phyloP scores from a whole-genome alignment of 1,140 invertebrate species.

The Dermatophagoides farinae region DNA sequence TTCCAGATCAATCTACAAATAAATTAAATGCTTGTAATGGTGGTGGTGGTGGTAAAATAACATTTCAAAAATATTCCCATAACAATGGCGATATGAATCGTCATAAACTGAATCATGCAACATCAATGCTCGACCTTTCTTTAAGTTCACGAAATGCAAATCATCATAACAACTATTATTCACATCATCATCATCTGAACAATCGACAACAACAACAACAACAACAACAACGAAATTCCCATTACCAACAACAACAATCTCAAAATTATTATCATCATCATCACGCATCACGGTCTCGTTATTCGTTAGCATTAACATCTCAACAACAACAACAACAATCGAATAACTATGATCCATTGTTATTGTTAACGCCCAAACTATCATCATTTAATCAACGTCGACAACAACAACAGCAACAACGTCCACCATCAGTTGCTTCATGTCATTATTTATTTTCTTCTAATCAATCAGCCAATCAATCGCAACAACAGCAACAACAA shows the following conservation, averaged over 20 bases:
- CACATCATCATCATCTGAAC: not conserved
- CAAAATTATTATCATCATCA: not conserved
- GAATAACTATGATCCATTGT: too few relatives aligned
- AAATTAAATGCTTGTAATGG: too few relatives aligned
- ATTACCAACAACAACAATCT: too few relatives aligned
- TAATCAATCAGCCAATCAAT: not conserved
- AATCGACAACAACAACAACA: not conserved
- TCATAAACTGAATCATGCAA: not conserved
- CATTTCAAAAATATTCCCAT: too few relatives aligned
- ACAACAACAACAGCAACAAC: not conserved
- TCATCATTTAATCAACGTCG: not conserved
- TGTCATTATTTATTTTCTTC: not conserved
- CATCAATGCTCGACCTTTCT: not conserved
- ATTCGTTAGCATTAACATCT: conserved; percentile 5
- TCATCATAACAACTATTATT: not conserved
- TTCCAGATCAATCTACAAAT: too few relatives aligned
- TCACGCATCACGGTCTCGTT: not conserved
- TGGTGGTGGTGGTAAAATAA: too few relatives aligned
- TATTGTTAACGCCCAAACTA: not conserved
- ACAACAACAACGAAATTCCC: too few relatives aligned
- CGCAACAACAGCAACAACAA: not conserved
- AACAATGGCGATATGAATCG: too few relatives aligned
- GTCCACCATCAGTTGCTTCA: conserved; percentile 1
- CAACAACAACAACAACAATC: not conserved
- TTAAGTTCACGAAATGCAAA: not conserved